Base-by-base conservation (phyloP, 2,888 invertebrate species). In the Mactromeris polynyma region DNA sequence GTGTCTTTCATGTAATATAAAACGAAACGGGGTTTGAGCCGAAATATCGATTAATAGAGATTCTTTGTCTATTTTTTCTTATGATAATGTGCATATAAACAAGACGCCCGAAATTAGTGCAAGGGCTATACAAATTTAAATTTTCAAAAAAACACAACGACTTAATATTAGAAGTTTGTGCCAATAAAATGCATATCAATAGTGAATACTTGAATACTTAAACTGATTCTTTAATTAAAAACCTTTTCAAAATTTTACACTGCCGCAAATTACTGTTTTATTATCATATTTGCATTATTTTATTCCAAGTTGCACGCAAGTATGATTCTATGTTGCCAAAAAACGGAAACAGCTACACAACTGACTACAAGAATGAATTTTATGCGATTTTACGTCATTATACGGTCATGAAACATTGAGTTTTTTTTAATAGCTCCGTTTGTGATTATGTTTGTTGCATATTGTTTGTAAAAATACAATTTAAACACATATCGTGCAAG, bases 241-340 rank as follows among this genome's bases (percentile, higher is more conserved):
- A n/a, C 26, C 3, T 2, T 64, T 26, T 64, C 58, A 11, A n/a
- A 26, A 26, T n/a, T 64, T 64, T 26, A 64, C 58, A 6, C 26
- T 64, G 26, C 58, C 11, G 26, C 58, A 64, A 64, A 64, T 64
- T 64, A 64, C 9, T n/a, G 11, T 64, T 64, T 64, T 64, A 64
- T n/a, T 64, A 64, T 64, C 26, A 64, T n/a, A 64, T 64, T 64
- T 64, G 58, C 58, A 64, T 64, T 51, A 51, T 51, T 64, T 64
- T n/a, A 26, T 64, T n/a, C 58, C 58, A 64, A 64, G 58, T 64
- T 64, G 58, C 58, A 64, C 26, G 58, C 58, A 64, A 26, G n/a
- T 26, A 64, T 64, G n/a, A 26, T 64, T 64, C 26, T 9, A 26
- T 11, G 58, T 64, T 64, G 58, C 58, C 58, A 64, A 26, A 64